Conservation (phyloP, 2,888 invertebrate genomes). For the Heliconius hortense region DNA sequence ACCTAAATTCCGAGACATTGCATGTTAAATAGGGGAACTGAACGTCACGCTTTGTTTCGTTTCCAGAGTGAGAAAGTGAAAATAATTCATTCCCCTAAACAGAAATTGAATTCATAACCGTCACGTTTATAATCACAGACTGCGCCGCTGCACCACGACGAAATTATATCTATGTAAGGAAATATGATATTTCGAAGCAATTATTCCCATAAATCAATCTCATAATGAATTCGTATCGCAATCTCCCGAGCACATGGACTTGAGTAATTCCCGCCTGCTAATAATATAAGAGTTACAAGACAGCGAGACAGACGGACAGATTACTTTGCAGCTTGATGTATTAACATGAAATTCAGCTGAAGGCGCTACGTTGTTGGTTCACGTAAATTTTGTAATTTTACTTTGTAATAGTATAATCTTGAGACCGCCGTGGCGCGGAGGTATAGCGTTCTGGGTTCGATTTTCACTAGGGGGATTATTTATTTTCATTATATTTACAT, state of each 20-base stretch:
- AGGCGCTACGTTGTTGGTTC: background rate
- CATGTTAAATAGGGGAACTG: background rate
- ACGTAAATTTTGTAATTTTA: background rate
- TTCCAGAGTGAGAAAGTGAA: too few species aligned
- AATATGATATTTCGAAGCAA: too few species aligned
- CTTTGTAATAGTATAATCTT: background rate
- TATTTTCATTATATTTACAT: too few species aligned
- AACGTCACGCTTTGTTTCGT: background rate
- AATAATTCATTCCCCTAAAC: too few species aligned
- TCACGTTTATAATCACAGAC: too few species aligned
- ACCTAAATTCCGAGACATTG: background rate
- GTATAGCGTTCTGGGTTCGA: background rate
- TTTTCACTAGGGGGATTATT: background rate
- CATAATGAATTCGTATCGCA: conserved; percentile 20
- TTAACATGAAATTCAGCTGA: conserved; percentile 20
- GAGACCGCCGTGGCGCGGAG: background rate
- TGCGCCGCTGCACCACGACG: background rate
- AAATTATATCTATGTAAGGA: background rate
- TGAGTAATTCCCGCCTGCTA: background rate
- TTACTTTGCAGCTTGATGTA: conserved; percentile 14
- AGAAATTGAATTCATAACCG: too few species aligned
- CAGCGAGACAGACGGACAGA: conserved; percentile 22
- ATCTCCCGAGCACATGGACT: conserved; percentile 2
- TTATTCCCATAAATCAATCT: conserved; percentile 14
- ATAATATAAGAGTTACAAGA: conserved; percentile 9